Evolutionary conservation across 2,113 vertebrate species (phyloP).

Genomic region (Cinclus mexicanus): DNA sequence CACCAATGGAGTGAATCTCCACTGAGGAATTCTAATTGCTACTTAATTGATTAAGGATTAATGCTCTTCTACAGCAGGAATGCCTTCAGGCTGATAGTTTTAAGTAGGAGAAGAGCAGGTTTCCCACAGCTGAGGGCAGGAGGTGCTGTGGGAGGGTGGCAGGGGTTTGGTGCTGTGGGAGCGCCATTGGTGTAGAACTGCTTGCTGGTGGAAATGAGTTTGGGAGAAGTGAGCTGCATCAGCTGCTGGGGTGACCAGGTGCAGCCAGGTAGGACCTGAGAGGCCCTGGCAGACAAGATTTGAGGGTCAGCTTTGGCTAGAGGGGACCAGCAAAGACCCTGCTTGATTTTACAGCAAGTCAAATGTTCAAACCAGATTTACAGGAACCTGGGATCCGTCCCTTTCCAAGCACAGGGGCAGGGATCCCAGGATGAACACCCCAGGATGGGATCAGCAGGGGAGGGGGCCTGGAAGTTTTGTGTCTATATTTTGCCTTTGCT

Average conservation of each 20-base stretch:
- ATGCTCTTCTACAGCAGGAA: background rate
- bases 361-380: background rate
- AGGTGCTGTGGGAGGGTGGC: background rate
- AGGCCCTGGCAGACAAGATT: background rate
- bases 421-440: rapidly evolving
- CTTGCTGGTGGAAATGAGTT: rapidly evolving
- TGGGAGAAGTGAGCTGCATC: background rate
- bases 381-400: background rate
- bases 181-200: background rate
- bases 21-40: background rate
- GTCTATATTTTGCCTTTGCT: conserved; percentile 60
- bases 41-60: background rate
- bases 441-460: background rate
- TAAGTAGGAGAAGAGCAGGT: background rate
- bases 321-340: background rate
- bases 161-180: rapidly evolving
- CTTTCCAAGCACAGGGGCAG: background rate
- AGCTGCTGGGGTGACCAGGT: background rate
- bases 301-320: background rate
- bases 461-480: background rate
- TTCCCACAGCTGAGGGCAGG: background rate
- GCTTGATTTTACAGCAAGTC: background rate
- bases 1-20: background rate
- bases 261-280: background rate
- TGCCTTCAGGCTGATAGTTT: background rate